Conservation (phyloP, 1,140 invertebrate genomes). For the Nylanderia fulva region DNA sequence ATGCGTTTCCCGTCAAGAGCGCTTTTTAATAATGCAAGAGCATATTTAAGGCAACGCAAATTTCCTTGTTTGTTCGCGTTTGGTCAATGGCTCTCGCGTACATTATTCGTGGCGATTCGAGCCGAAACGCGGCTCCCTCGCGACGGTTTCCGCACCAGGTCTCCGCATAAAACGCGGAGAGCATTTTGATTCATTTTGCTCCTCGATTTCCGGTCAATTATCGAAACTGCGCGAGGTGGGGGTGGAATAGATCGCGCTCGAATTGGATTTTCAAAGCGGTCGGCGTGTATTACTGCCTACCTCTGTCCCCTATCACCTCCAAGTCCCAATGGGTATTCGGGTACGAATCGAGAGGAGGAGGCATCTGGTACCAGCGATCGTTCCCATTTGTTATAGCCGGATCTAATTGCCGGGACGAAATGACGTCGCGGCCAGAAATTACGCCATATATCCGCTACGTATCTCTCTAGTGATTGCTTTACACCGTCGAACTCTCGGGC, state of each 20-base stretch:
- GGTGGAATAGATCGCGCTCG: constrained; percentile 50
- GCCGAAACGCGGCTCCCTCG: not conserved
- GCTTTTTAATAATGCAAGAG: constrained; percentile 28
- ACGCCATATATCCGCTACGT: constrained; percentile 68
- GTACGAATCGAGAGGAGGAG: not conserved
- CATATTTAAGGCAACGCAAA: not conserved
- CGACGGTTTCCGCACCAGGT: not conserved
- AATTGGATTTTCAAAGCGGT: constrained; percentile 71
- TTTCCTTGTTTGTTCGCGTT: not conserved
- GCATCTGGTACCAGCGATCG: constrained; percentile 40
- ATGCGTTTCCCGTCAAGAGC: not conserved
- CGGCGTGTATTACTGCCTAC: constrained; percentile 27
- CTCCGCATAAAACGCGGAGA: constrained; percentile 26
- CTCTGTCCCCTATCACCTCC: constrained; percentile 40
- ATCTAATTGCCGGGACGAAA: constrained; percentile 81
- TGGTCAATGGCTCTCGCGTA: not conserved
- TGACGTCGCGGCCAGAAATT: constrained; percentile 78
- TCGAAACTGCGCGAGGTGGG: constrained; percentile 47
- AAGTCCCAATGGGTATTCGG: constrained; percentile 45
- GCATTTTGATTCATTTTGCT: constrained; percentile 71
- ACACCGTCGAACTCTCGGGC: constrained; percentile 50
- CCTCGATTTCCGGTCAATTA: constrained; percentile 74
- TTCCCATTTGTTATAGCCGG: constrained; percentile 75
- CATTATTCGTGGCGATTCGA: not conserved
- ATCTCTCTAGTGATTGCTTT: constrained; percentile 78